Base-by-base conservation (phyloP, 2,888 invertebrate genomes). In the Alloplasta piceator region DNA sequence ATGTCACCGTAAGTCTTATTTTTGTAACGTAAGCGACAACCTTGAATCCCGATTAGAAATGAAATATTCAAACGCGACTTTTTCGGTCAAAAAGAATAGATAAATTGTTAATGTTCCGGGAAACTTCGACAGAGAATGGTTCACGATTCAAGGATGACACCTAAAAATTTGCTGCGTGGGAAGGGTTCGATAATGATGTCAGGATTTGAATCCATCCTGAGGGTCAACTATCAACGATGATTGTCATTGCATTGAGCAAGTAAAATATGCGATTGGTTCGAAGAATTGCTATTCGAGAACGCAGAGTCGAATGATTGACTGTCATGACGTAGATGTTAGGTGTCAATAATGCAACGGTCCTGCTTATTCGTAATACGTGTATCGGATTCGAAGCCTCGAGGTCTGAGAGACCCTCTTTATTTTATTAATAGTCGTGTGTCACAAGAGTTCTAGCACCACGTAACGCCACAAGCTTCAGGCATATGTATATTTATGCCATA, bases 381-480 rank as follows among this genome's bases (percentile, higher is more conserved):
- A 39, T 38, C 10, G 10, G 52, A 80, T 61, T 68, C 48, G 61
- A 46, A 64, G 67, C 52, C 38, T 70, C 75, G 66, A 68, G 74
- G 56, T 71, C 41, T 61, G 39, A 63, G 26, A 7, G 55, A 56
- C 10, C 26, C 56, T 79, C 76, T 82, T 82, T 87, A 88, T 89
- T 88, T 90, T 90, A 89, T 90, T 90, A 90, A 90, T 89, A 90
- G 89, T 87, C 87, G 88, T 89, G 87, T 86, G 87, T 89, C 87
- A 84, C 75, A 75, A 74, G 48, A 46, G 84, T 77, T 67, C 73
- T 70, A 68, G 82, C 84, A 77, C 58, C 75, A 85, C 84, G 85
- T 84, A 86, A 86, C 83, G 82, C 60, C 80, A 80, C 81, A 66
- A 52, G 74, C 67, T 63, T 63, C 75, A 68, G 82, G 63, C 80